Evolutionary conservation across 2,888 invertebrate genomes (phyloP).

Genomic region (Vanessa cardui): DNA sequence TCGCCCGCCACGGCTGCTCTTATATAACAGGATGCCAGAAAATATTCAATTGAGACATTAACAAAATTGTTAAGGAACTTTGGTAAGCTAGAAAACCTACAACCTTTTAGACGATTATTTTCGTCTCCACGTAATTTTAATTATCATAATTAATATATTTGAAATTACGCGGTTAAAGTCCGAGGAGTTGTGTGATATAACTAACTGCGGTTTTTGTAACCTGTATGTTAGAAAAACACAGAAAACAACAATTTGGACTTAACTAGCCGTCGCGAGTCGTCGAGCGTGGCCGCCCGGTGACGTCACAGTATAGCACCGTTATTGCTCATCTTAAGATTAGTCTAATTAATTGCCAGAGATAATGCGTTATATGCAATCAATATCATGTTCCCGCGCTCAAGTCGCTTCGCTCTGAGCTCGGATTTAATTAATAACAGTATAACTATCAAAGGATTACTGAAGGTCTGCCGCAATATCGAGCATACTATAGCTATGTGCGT

Average conservation of each 20-base stretch:
- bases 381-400: slow-evolving; percentile 9
- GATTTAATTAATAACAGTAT: slow-evolving; percentile 14
- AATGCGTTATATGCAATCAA: slow-evolving; percentile 17
- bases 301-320: slow-evolving; percentile 10
- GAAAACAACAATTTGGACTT: background rate
- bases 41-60: no score
- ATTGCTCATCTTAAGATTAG: slow-evolving; percentile 15
- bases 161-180: no score
- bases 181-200: no score
- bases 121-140: no score
- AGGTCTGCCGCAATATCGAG: background rate
- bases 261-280: background rate
- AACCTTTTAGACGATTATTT: no score
- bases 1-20: background rate
- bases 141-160: no score
- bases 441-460: background rate
- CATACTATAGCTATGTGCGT: no score
- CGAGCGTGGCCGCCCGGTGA: background rate
- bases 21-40: no score
- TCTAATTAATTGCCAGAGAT: slow-evolving; percentile 19
- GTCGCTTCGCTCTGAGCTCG: background rate
- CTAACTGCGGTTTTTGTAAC: no score
- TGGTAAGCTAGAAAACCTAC: no score
- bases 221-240: no score
- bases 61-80: no score